Base-by-base conservation (phyloP, 2,888 invertebrate genomes). In the Eurytoma californica region DNA sequence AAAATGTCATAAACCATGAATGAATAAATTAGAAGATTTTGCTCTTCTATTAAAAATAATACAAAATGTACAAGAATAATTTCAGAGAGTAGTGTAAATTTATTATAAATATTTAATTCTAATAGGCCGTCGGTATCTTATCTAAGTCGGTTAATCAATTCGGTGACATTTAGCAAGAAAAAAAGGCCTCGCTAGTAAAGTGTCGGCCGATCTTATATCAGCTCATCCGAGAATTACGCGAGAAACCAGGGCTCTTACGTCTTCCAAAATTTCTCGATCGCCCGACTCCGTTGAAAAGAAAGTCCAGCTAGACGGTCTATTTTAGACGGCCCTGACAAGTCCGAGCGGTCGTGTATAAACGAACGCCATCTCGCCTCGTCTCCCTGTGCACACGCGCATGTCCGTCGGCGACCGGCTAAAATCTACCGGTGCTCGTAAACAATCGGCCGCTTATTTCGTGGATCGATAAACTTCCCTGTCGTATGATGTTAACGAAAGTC, bases 151-250 rank as follows among this genome's bases (percentile, higher is more conserved):
- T 30, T 68, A 65, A 78, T 78, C 30, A 65, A 57, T 49, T 63
- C 13, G 7, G 9, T 9, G 39, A 9, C 7, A 9, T 39, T 39
- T 9, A 9, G 39, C 39, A 9, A 39, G 7, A 39, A 39, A 39
- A 39, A 39, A 39, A 14, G 13, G 51, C 49, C 14, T 55, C 55
- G 39, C 12, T 47, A 13, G 30, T 65, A 14, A 20, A 7, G 2
- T 18, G 58, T 24, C 18, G 7, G 58, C 47, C 57, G 30, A 28
- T 57, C 67, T 79, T 79, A 66, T 70, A 67, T 75, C 79, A 79
- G 12, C 20, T 18, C 3, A 16, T 28, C 53, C 49, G 4, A 24
- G 72, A 39, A 49, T 75, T 75, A 79, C 74, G 57, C 58, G 79
- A 79, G 70, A 79, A 79, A 67, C 53, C 60, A 18, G 18, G 53